Conservation (phyloP, 2,113 vertebrate genomes). For the Urocitellus parryii region DNA sequence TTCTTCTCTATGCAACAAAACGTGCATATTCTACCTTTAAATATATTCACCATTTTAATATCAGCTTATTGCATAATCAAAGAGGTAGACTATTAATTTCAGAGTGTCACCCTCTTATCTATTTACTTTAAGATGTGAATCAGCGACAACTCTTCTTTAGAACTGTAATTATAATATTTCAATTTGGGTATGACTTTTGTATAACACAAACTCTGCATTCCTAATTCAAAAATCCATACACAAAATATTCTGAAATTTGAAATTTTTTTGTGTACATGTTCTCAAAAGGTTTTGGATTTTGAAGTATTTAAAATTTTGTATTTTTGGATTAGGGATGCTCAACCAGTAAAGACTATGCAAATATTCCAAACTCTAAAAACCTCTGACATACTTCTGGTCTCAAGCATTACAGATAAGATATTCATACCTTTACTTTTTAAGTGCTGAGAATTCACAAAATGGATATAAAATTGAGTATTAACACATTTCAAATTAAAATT, state of each 20-base stretch:
- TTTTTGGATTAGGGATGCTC: neutral
- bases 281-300: neutral
- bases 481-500: constrained; percentile 34
- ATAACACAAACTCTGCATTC: neutral
- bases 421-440: neutral
- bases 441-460: constrained; percentile 7
- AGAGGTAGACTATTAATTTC: neutral
- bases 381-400: neutral
- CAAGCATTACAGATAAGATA: neutral
- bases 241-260: neutral
- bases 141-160: neutral
- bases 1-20: neutral
- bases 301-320: neutral
- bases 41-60: neutral
- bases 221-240: neutral
- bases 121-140: neutral
- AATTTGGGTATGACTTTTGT: neutral
- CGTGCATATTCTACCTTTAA: neutral
- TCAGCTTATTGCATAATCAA: neutral
- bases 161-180: neutral
- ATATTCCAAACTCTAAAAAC: neutral
- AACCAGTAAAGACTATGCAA: neutral
- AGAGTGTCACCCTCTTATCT: neutral
- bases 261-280: neutral
- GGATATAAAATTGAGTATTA: neutral